Percentiles rank a stretch among this genome's conserved stretches.
Conservation (phyloP, 2,113 vertebrate genomes). For the Ctenodactylus gundi region DNA sequence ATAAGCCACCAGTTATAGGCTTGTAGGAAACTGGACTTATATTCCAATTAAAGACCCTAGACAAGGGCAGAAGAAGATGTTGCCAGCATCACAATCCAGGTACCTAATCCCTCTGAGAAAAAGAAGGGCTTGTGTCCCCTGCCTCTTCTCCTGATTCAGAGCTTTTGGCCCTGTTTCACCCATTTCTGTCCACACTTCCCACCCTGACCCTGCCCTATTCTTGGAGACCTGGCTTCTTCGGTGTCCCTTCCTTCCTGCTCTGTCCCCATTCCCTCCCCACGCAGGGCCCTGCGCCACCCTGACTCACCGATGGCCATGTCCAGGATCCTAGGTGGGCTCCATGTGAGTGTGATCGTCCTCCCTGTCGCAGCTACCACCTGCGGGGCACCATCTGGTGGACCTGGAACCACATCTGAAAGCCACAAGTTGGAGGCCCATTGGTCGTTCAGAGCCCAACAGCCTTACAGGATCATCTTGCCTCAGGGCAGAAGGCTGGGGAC, state of each 20-base stretch:
- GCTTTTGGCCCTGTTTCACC: fast-evolving
- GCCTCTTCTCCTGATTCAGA: not conserved
- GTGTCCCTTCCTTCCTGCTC: not conserved
- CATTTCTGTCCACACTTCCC: not conserved
- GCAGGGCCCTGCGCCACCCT: not conserved
- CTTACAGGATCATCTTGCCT: not conserved
- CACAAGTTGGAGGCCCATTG: not conserved
- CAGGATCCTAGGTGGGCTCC: constrained; percentile 95
- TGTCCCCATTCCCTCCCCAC: fast-evolving
- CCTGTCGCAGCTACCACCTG: constrained; percentile 91
- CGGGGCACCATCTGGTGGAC: constrained; percentile 93
- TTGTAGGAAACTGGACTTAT: not conserved
- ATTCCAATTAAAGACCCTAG: not conserved
- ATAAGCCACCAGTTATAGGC: not conserved
- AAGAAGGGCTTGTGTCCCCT: not conserved
- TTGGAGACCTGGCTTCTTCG: not conserved
- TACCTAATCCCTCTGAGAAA: not conserved
- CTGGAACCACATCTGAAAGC: constrained; percentile 93
- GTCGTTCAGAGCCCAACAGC: not conserved
- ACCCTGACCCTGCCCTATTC: not conserved
- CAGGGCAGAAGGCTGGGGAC: not conserved
- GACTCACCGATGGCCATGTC: constrained; percentile 94
- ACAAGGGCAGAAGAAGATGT: not conserved
- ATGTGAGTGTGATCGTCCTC: constrained; percentile 90
- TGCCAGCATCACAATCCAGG: not conserved